Base-by-base conservation (phyloP, 2,888 invertebrate genomes). In the Drosophila flavopinicola region DNA sequence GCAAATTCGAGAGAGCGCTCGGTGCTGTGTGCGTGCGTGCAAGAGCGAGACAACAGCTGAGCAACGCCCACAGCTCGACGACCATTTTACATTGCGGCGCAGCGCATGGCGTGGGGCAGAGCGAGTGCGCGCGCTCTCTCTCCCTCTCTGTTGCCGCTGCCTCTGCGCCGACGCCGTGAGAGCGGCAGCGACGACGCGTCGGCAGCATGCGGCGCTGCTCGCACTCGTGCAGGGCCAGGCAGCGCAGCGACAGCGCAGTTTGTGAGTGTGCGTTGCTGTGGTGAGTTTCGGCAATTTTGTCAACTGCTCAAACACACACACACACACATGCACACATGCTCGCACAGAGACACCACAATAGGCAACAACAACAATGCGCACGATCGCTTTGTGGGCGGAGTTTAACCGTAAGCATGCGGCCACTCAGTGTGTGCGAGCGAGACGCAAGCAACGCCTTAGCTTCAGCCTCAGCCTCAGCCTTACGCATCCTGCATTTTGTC, bases 341-440 rank as follows among this genome's bases (percentile, higher is more conserved):
- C 25, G n/a, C 7, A n/a, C 9, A 42, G 13, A 35, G 10, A 9
- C 29, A 30, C 20, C 20, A 20, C 20, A 20, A 20, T 10, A 1
- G 29, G 13, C 74, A 58, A 74, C 72, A 71, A 66, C 58, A 75
- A 74, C 66, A 66, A 70, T 58, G 69, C 70, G 59, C 78, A 63
- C 84, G 82, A 82, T 82, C 82, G 86, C 58, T 84, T 82, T 67
- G 74, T 64, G 77, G 82, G 82, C 82, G 82, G 82, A 71, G 82
- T 56, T 63, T 70, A 27, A 54, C 10, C 42, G 33, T 29, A 17
- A 9, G 64, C 52, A 51, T 49, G 67, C 60, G 56, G 37, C 42
- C 52, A 17, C 20, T 3, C 27, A 15, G 29, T 32, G 54, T 29
- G 69, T 42, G 66, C 39, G 15, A 76, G 71, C 58, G 76, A 78